phyloP scores from a whole-genome alignment of 2,888 invertebrate species.

The Brenthis ino region DNA sequence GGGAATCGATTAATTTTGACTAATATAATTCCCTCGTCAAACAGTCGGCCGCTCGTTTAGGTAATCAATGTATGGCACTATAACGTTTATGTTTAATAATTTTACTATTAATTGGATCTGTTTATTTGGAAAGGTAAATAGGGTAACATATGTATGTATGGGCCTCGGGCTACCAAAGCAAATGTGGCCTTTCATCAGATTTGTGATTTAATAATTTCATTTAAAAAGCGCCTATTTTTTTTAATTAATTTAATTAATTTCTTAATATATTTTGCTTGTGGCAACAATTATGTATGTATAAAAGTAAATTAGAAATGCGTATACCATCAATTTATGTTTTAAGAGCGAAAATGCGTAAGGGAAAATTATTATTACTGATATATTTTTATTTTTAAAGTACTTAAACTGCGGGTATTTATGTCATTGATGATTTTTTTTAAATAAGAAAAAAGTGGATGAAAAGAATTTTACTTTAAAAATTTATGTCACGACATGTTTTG shows the following conservation, averaged over 20 bases:
- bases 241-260: slow-evolving; percentile 18
- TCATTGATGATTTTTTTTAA: too few species aligned
- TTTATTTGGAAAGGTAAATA: slow-evolving; percentile 25
- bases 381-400: too few species aligned
- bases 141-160: slow-evolving; percentile 9
- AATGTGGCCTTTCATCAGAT: slow-evolving; percentile 1
- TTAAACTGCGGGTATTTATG: too few species aligned
- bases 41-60: slow-evolving; percentile 73
- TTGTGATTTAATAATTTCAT: slow-evolving; percentile 8
- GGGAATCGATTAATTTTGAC: slow-evolving; percentile 78
- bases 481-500: too few species aligned
- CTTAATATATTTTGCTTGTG: neutral
- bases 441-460: too few species aligned
- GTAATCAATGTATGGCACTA: slow-evolving; percentile 74
- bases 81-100: slow-evolving; percentile 71
- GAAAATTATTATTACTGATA: too few species aligned
- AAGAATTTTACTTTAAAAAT: too few species aligned
- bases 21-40: slow-evolving; percentile 77
- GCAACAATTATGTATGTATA: slow-evolving; percentile 1
- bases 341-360: too few species aligned
- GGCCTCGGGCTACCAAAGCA: slow-evolving; percentile 6
- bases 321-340: too few species aligned
- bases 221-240: slow-evolving; percentile 1
- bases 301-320: slow-evolving; percentile 4
- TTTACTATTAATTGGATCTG: slow-evolving; percentile 64